Percentiles rank a stretch among this genome's conserved stretches.
Conservation (phyloP, 2,113 vertebrate species). For the Hippocampus comes region DNA sequence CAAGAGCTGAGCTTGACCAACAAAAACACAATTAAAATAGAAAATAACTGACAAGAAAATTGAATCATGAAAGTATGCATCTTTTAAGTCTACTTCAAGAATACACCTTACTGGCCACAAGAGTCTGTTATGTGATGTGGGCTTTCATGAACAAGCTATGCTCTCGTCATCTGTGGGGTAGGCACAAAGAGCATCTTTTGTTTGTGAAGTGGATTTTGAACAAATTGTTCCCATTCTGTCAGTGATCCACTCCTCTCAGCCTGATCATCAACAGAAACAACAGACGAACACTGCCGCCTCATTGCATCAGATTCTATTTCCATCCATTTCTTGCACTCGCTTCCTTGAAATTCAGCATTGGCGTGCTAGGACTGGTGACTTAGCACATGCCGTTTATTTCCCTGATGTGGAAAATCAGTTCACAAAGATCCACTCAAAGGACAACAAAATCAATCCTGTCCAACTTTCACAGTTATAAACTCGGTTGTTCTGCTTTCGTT, state of each 20-base stretch:
- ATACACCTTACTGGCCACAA: constrained; percentile 7
- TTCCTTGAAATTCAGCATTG: constrained; percentile 7
- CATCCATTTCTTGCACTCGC: neutral
- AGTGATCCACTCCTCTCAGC: constrained; percentile 52
- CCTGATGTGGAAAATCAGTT: neutral
- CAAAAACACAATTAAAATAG: constrained; percentile 7
- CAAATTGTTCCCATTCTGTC: constrained; percentile 55
- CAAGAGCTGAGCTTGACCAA: constrained; percentile 27
- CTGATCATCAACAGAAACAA: constrained; percentile 19
- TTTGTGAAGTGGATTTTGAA: constrained; percentile 25
- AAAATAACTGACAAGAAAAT: too few relatives aligned
- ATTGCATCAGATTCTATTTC: constrained; percentile 31
- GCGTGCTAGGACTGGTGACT: constrained; percentile 8
- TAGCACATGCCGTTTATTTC: constrained; percentile 9
- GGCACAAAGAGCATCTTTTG: constrained; percentile 32
- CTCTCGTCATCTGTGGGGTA: constrained; percentile 27
- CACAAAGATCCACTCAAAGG: constrained; percentile 1
- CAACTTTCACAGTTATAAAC: neutral
- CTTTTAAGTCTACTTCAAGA: constrained; percentile 1
- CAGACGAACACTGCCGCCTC: constrained; percentile 38
- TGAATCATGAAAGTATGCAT: neutral
- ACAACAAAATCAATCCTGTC: constrained; percentile 1
- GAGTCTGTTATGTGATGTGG: constrained; percentile 30
- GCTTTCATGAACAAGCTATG: constrained; percentile 47
- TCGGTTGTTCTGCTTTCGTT: constrained; percentile 20